These are phyloP conservation scores for Eucera pruinosa DNA, from an alignment of 2,888 invertebrate species.

Conservation along the genomic window DNA sequence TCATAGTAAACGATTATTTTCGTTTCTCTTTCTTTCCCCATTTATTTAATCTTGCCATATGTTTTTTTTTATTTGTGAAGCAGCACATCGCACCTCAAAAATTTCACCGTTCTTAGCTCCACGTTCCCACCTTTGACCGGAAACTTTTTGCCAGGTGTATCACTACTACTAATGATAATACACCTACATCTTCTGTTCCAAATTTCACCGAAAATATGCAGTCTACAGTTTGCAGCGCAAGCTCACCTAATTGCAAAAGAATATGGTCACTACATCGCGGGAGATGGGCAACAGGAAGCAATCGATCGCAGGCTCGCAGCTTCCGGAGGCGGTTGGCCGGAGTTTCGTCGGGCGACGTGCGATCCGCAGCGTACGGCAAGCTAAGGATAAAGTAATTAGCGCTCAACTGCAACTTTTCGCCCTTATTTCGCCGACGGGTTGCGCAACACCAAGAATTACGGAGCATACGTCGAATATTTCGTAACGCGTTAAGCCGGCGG, in stretches of 20 bases:
- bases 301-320: slow-evolving; percentile 43
- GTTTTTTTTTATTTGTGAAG: no score
- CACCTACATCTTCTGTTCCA: no score
- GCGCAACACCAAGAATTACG: slow-evolving; percentile 27
- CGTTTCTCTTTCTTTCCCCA: no score
- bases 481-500: slow-evolving; percentile 5
- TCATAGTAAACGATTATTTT: no score
- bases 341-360: slow-evolving; percentile 32
- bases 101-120: no score
- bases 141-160: no score
- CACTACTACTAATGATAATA: no score
- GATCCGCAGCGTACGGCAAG: slow-evolving; percentile 33
- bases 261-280: background rate
- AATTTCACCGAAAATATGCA: background rate
- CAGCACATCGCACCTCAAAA: no score
- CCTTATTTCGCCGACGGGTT: slow-evolving; percentile 13
- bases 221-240: slow-evolving; percentile 6
- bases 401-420: slow-evolving; percentile 35
- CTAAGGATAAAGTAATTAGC: slow-evolving; percentile 55
- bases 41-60: no score
- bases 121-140: no score
- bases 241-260: background rate
- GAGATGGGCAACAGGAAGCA: slow-evolving; percentile 7
- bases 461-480: slow-evolving; percentile 33
- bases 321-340: slow-evolving; percentile 34